phyloP scores from a whole-genome alignment of 2,113 vertebrate species.

The Marmota flaviventris region DNA sequence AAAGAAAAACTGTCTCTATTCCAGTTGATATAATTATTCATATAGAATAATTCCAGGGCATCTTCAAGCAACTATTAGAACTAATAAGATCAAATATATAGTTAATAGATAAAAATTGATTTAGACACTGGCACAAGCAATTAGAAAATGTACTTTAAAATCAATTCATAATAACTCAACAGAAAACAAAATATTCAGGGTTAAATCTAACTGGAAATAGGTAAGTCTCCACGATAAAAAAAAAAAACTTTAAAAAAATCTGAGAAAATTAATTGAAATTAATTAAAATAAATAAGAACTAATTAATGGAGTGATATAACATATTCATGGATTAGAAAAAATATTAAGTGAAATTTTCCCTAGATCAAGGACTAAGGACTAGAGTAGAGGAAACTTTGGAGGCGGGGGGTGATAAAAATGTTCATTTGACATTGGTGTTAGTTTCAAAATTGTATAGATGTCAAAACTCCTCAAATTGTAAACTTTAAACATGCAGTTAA shows the following conservation, averaged over 20 bases:
- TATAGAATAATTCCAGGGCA: not conserved
- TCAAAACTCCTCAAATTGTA: not conserved
- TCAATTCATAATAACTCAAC: not conserved
- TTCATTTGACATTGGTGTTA: not conserved
- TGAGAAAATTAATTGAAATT: not conserved
- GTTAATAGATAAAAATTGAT: constrained; percentile 15
- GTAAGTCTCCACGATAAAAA: not conserved
- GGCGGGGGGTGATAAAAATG: not conserved
- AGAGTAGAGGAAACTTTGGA: not conserved
- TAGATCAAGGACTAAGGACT: not conserved
- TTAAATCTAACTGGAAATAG: constrained; percentile 41
- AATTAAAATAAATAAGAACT: not conserved
- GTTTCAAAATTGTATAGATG: not conserved
- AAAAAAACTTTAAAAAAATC: not conserved
- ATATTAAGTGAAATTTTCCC: no score
- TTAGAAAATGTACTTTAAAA: not conserved
- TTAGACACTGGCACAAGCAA: constrained; percentile 28
- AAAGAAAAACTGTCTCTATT: not conserved
- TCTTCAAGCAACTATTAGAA: not conserved
- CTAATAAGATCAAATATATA: not conserved
- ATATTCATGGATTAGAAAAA: not conserved
- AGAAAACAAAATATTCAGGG: constrained; percentile 4
- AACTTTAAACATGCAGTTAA: constrained; percentile 14
- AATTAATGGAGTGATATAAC: not conserved
- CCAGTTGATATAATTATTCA: not conserved